Base-by-base conservation (phyloP, 1,140 invertebrate genomes). In the Ridgeia piscesae region DNA sequence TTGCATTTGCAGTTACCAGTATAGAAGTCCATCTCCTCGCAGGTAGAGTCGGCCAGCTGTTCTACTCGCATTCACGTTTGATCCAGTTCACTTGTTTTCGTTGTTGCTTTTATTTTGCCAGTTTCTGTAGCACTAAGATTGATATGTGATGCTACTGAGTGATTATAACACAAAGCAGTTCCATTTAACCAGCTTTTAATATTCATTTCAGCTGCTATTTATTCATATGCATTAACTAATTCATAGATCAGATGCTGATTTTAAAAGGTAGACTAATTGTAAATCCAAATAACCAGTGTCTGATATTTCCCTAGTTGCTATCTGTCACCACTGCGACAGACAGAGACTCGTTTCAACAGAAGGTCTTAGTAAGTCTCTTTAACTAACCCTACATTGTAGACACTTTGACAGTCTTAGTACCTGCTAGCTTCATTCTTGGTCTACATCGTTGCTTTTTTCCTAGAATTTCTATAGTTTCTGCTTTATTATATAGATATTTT, bases 1-100 rank as follows among this genome's bases (percentile, higher is more conserved):
- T 77, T 77, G 58, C 58, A 77, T 77, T 77, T 77, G 58, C 58
- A 77, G 58, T 77, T 77, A 77, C 58, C 58, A 77, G 58, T 77
- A 77, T 77, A 77, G 58, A 77, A 77, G 58, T 31, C 58, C 58
- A 77, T 77, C 58, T 77, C 58, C 58, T 77, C 58, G 58, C 58
- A 77, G 58, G 58, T 77, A 77, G 58, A 77, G 58, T 77, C 58
- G 27, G 58, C 58, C 58, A 77, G 58, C 17, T 77, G 58, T 77
- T 77, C 58, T 21, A 77, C 27, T 77, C 58, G 4, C 58, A 77
- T 77, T 77, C 17, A 77, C 27, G 58, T 77, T 77, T 77, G 8
- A n/a, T 77, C 11, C 58, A 21, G 27, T 77, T 77, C 58, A 77
- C 58, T 77, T 77, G 58, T 77, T 77, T 77, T 4, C 27, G 2